Evolutionary conservation across 2,113 vertebrate genomes (phyloP).

Genomic region (Chunga burmeisteri): DNA sequence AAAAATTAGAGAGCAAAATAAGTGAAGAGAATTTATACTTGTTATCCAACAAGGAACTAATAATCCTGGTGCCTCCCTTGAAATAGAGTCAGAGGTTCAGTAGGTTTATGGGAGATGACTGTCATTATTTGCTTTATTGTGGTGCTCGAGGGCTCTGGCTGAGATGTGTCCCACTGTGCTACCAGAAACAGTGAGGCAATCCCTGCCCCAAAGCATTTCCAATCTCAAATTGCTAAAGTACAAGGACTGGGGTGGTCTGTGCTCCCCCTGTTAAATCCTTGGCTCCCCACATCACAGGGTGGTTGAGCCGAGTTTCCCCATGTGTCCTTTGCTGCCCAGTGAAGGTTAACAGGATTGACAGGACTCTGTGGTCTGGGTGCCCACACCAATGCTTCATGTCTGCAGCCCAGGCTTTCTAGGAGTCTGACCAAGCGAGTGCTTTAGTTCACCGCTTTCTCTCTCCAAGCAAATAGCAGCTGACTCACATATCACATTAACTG

Average conservation of each 20-base stretch:
- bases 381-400: too few relatives aligned
- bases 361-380: background rate
- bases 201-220: background rate
- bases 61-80: background rate
- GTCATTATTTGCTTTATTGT: background rate
- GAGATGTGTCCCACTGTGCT: background rate
- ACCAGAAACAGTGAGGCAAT: background rate
- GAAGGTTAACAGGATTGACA: background rate
- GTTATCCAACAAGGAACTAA: background rate
- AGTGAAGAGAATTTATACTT: background rate
- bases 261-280: background rate
- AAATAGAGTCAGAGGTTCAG: background rate
- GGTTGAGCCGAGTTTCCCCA: background rate
- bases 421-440: background rate
- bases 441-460: background rate
- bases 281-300: fast-evolving
- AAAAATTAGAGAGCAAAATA: background rate
- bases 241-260: background rate
- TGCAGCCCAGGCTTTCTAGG: background rate
- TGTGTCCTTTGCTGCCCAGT: background rate
- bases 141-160: background rate
- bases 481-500: background rate
- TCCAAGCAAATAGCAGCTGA: background rate
- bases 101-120: background rate
- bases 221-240: background rate